Evolutionary conservation across 2,888 invertebrate genomes (phyloP).

Genomic region (Diarsia rubi): DNA sequence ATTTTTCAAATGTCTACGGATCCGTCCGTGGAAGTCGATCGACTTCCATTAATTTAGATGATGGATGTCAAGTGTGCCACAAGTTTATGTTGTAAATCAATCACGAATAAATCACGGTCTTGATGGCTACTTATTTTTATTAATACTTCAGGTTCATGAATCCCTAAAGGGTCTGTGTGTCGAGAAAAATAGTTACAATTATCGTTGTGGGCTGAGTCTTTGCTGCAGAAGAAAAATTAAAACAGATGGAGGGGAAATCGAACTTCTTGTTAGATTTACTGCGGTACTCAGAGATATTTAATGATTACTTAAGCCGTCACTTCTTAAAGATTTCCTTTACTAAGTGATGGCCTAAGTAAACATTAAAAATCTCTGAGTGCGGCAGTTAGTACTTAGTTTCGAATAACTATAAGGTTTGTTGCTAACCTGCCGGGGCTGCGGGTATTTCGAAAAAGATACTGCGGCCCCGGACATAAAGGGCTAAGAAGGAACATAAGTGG

Average conservation of each 20-base stretch:
- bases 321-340: too few relatives aligned
- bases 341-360: too few relatives aligned
- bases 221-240: neutral
- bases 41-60: conserved; percentile 77
- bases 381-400: too few relatives aligned
- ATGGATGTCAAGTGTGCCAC: conserved; percentile 77
- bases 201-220: neutral
- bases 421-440: too few relatives aligned
- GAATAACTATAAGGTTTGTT: too few relatives aligned
- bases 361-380: too few relatives aligned
- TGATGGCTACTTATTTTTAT: conserved; percentile 60
- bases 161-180: conserved; percentile 15
- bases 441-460: too few relatives aligned
- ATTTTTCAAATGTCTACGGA: conserved; percentile 73
- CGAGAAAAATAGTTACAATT: conserved; percentile 37
- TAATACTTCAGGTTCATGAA: conserved; percentile 46
- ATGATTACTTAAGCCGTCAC: too few relatives aligned
- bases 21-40: conserved; percentile 62
- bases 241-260: neutral
- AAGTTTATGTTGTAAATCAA: conserved; percentile 78
- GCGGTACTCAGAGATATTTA: too few relatives aligned
- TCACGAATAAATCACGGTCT: conserved; percentile 69
- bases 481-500: too few relatives aligned
- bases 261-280: neutral
- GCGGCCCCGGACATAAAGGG: too few relatives aligned